These are phyloP conservation scores for Ailurus styani DNA, from an alignment of 2,113 vertebrate genomes.

Conservation along the genomic window DNA sequence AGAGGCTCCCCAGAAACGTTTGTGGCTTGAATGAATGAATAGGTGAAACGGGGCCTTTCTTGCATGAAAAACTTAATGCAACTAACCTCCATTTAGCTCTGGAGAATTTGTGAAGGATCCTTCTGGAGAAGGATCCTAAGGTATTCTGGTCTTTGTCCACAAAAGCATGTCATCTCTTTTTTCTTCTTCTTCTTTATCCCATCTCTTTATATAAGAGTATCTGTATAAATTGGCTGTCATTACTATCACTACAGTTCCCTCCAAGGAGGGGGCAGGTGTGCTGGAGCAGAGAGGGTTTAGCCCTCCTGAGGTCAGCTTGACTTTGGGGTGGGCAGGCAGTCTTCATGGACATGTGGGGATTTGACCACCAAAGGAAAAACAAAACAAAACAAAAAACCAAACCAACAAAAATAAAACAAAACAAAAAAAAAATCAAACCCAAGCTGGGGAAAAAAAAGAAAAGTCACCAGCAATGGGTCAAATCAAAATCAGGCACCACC, in stretches of 20 bases:
- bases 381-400: background rate
- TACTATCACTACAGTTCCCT: too few relatives aligned
- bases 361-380: background rate
- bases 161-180: background rate
- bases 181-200: background rate
- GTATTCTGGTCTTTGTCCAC: background rate
- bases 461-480: background rate
- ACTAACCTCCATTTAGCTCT: background rate
- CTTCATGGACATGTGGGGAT: background rate
- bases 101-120: background rate
- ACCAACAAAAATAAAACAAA: background rate
- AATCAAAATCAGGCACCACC: background rate
- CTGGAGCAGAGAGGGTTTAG: background rate
- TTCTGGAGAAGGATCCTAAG: background rate
- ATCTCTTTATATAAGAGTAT: background rate
- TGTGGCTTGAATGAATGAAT: background rate
- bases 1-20: background rate
- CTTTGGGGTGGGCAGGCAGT: background rate
- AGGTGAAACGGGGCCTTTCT: background rate
- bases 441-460: background rate
- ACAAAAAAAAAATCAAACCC: background rate
- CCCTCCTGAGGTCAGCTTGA: background rate
- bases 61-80: background rate
- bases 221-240: background rate
- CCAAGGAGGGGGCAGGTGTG: background rate